These are phyloP conservation scores for Pseudopodoces humilis DNA, from an alignment of 2,113 vertebrate genomes.

Conservation along the genomic window DNA sequence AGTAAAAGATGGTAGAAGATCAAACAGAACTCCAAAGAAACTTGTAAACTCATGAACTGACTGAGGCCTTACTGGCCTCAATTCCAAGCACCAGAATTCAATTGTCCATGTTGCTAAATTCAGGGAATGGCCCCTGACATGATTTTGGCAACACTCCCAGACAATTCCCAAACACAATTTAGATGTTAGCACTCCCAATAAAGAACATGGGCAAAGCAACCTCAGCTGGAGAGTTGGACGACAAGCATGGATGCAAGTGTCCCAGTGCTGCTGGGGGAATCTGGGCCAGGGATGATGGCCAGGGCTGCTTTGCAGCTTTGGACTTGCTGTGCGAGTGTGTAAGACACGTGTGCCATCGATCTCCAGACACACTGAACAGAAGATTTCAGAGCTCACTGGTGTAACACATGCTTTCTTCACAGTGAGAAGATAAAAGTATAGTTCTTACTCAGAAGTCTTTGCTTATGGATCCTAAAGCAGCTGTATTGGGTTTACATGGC, in stretches of 20 bases:
- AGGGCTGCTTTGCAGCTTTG: background rate
- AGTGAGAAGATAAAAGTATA: background rate
- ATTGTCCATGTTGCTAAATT: rapidly evolving
- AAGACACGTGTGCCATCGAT: background rate
- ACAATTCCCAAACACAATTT: background rate
- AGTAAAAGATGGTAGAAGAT: background rate
- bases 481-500: background rate
- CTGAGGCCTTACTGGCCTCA: background rate
- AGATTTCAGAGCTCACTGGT: background rate
- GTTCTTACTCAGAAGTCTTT: background rate
- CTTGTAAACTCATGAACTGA: background rate
- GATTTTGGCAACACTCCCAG: background rate
- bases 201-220: background rate
- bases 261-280: background rate
- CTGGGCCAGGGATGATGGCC: background rate
- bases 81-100: background rate
- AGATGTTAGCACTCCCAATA: background rate
- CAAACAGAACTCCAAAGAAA: background rate
- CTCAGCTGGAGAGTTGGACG: background rate
- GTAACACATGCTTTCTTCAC: background rate
- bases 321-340: background rate
- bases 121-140: background rate
- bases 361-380: background rate
- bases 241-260: background rate
- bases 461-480: background rate